These are phyloP conservation scores for Acanthosepion pharaonis DNA, from an alignment of 2,888 invertebrate species.

Conservation along the genomic window DNA sequence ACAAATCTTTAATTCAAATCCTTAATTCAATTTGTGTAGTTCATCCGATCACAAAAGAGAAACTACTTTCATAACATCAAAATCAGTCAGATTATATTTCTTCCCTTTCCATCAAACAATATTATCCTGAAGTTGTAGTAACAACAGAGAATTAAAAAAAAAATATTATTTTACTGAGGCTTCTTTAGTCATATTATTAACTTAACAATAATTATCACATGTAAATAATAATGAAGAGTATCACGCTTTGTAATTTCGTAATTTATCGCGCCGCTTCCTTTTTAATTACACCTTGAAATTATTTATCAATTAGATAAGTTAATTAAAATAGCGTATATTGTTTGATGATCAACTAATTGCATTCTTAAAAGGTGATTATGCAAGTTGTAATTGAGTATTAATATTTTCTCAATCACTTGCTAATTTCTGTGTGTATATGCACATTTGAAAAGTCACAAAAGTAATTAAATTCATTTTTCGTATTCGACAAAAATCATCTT, in stretches of 20 bases:
- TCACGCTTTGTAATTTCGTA: not conserved
- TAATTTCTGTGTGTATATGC: no score
- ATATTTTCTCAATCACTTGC: no score
- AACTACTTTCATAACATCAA: not conserved
- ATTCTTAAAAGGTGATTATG: no score
- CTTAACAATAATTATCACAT: not conserved
- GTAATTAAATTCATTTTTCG: no score
- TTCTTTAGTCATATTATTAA: not conserved
- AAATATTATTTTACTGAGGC: not conserved
- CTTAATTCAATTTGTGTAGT: not conserved
- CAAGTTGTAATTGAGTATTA: no score
- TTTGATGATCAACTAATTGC: not conserved
- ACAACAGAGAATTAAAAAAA: not conserved
- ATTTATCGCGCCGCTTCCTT: not conserved
- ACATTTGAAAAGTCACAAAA: no score
- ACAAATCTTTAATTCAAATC: not conserved
- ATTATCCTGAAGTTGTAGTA: not conserved
- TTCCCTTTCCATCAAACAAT: not conserved
- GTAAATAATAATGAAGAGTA: not conserved
- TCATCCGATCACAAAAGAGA: not conserved
- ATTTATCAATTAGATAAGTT: not conserved
- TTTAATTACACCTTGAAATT: not conserved
- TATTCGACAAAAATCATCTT: no score
- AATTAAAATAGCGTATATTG: not conserved
- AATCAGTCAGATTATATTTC: not conserved